phyloP scores from a whole-genome alignment of 2,888 invertebrate genomes.

The Amaurobius ferox region DNA sequence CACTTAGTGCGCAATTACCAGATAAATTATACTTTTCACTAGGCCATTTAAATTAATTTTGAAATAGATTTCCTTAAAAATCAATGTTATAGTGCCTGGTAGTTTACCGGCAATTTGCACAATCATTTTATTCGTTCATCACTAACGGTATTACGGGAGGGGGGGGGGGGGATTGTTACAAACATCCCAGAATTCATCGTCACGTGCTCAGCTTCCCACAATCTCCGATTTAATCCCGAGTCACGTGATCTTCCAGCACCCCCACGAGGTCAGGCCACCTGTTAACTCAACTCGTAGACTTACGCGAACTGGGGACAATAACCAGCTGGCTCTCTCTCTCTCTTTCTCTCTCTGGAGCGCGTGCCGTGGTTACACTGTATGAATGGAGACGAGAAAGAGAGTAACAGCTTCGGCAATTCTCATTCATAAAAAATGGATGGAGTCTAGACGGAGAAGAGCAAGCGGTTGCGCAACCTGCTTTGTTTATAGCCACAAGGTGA shows the following conservation, averaged over 20 bases:
- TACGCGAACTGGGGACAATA: neutral
- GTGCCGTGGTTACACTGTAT: neutral
- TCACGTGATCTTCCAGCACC: neutral
- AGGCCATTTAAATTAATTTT: too few species aligned
- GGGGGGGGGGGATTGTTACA: too few species aligned
- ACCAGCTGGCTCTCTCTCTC: neutral
- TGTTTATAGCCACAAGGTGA: too few species aligned
- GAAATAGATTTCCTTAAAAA: too few species aligned
- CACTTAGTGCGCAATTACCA: too few species aligned
- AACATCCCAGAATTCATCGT: neutral
- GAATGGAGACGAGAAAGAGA: neutral
- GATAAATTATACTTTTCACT: too few species aligned
- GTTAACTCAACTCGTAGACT: neutral
- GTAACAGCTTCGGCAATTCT: neutral
- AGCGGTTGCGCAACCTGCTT: too few species aligned
- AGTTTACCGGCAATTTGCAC: too few species aligned
- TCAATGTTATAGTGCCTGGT: too few species aligned
- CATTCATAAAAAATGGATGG: slow-evolving; percentile 1
- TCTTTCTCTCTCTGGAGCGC: neutral
- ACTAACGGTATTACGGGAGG: too few species aligned
- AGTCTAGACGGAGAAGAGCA: too few species aligned
- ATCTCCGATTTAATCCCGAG: neutral
- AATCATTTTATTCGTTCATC: too few species aligned
- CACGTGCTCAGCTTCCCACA: neutral
- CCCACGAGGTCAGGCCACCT: slow-evolving; percentile 4